These are phyloP conservation scores for Chalcosyrphus nemorum DNA, from an alignment of 2,888 invertebrate genomes.

Conservation along the genomic window DNA sequence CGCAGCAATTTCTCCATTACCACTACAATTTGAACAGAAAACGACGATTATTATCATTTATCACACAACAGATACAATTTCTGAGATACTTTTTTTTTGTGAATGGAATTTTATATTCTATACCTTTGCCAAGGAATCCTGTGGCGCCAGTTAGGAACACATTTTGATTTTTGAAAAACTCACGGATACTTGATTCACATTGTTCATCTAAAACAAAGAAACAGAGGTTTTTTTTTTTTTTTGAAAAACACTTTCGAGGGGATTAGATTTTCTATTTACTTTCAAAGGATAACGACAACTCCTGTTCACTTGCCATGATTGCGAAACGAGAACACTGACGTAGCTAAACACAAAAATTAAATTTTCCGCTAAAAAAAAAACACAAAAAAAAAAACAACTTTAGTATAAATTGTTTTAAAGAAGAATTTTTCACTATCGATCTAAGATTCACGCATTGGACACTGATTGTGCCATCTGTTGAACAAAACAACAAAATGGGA, in stretches of 20 bases:
- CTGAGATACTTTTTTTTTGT: neutral
- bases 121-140: constrained; percentile 83
- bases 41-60: neutral
- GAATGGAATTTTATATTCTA: neutral
- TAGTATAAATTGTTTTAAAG: constrained; percentile 1
- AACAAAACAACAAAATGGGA: constrained; percentile 69
- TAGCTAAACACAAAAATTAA: constrained; percentile 1
- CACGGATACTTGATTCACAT: constrained; percentile 81
- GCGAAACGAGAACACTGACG: constrained; percentile 1
- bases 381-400: constrained; percentile 8
- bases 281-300: constrained; percentile 50
- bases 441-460: constrained; percentile 63
- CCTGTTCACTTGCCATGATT: constrained; percentile 62
- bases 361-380: constrained; percentile 11
- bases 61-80: constrained; percentile 4
- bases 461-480: constrained; percentile 68
- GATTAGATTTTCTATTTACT: constrained; percentile 36
- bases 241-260: constrained; percentile 3
- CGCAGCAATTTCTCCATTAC: constrained; percentile 85
- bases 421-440: constrained; percentile 43
- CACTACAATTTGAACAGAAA: constrained; percentile 78
- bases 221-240: neutral
- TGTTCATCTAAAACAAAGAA: constrained; percentile 57
- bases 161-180: constrained; percentile 85
- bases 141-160: constrained; percentile 85